Conservation (phyloP, 2,797 vertebrate species). For the Clarias pachynema region DNA sequence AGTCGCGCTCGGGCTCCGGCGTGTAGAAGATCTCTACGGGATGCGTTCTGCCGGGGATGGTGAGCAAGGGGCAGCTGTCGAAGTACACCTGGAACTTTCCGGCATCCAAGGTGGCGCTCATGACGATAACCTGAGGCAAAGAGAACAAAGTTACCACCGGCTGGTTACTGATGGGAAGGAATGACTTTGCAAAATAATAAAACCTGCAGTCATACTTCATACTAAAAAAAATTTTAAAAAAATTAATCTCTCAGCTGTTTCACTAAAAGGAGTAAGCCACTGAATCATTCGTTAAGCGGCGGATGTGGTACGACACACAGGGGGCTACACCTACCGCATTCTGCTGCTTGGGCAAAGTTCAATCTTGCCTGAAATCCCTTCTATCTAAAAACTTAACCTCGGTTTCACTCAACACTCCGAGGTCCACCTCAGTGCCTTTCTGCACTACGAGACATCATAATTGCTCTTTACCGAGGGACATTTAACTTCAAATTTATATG, state of each 20-base stretch:
- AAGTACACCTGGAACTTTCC: constrained; percentile 98
- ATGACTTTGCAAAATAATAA: neutral
- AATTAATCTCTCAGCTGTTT: neutral
- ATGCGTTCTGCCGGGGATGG: constrained; percentile 94
- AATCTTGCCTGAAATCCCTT: constrained; percentile 61
- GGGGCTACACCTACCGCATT: neutral
- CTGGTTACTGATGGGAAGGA: neutral
- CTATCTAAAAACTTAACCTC: constrained; percentile 55
- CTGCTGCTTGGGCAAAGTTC: neutral
- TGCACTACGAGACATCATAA: constrained; percentile 76
- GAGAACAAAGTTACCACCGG: neutral
- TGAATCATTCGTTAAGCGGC: neutral
- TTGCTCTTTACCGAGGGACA: constrained; percentile 81
- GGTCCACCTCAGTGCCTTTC: constrained; percentile 70
- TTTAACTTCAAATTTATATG: constrained; percentile 76
- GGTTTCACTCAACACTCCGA: constrained; percentile 75
- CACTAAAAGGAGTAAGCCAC: neutral
- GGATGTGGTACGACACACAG: neutral
- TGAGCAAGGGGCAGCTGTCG: constrained; percentile 92
- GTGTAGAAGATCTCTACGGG: constrained; percentile 98
- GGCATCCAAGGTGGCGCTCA: constrained; percentile 95
- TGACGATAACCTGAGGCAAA: constrained; percentile 88
- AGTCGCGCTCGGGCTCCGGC: constrained; percentile 93
- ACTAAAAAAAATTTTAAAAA: neutral
- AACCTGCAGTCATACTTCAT: neutral